Evolutionary conservation across 2,888 invertebrate genomes (phyloP), one percentile per base, ranked within the genome.

Genomic region (Drosophila sordidula): DNA sequence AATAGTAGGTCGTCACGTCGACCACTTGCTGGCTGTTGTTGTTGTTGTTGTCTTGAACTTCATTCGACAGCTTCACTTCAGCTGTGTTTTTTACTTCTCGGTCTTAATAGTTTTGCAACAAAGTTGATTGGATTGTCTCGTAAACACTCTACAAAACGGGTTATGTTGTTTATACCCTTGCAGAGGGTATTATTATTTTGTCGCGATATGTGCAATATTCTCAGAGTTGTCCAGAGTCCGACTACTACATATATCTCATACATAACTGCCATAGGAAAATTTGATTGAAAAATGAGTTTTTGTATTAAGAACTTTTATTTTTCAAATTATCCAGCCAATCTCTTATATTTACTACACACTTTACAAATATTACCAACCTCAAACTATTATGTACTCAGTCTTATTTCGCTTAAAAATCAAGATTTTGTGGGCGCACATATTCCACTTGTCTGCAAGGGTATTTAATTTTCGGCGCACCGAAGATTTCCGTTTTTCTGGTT

Each of bases 1-100:
- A 67, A 65, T 57, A 75, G 66, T 76, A 64, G 76, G 75, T 76
- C 75, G 72, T 63, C 52, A 45, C 62, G 61, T 56, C 36, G 51
- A 34, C 51, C 62, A 73, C 62, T 56, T 47, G 54, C 41, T 25
- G 12, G 29, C 12, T 18, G n/a, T 41, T 41, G 25, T 52, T 26
- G 38, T 12, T 29, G n/a, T 14, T 9, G 36, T 63, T 51, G 26
- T 63, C 39, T 57, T 70, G 66, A 57, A 63, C 70, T 68, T 67
- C 34, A 64, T 29, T 46, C 18, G 64, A 63, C 39, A 22, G 36
- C 50, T 42, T 41, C 12, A n/a, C n/a, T 46, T 32, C 55, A 36
- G 36, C 55, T 59, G 45, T 49, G 29, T 29, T 29, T 29, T 42
- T 9, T 5, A 8, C 9, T 57, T n/a, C 39, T 39, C 54, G 51